phyloP scores from a whole-genome alignment of 2,113 vertebrate species.

The Megaptera novaeangliae region DNA sequence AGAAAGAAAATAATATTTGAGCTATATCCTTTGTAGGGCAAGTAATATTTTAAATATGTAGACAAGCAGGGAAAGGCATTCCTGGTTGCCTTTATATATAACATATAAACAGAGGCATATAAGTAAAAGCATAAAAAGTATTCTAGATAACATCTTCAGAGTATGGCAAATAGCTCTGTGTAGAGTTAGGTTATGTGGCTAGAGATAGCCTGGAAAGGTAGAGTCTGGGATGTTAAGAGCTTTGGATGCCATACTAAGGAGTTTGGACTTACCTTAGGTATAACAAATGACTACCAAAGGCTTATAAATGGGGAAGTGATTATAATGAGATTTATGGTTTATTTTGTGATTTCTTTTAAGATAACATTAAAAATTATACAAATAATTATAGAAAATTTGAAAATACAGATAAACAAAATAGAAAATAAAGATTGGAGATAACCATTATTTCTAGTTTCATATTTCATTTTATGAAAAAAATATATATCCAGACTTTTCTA shows the following conservation, averaged over 20 bases:
- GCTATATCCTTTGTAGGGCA: neutral
- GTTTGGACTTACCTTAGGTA: neutral
- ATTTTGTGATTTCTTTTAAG: slow-evolving; percentile 16
- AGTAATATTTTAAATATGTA: slow-evolving; percentile 36
- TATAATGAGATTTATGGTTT: slow-evolving; percentile 12
- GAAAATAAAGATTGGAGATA: slow-evolving; percentile 34
- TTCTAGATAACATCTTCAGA: neutral
- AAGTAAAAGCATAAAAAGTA: slow-evolving; percentile 15
- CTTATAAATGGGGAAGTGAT: slow-evolving; percentile 17
- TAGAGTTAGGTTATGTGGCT: neutral
- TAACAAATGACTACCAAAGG: neutral
- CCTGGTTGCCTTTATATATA: neutral
- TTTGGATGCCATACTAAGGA: neutral
- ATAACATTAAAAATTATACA: slow-evolving; percentile 17
- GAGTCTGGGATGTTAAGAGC: neutral
- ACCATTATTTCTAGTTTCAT: neutral
- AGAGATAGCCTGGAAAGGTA: neutral
- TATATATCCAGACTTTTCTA: neutral
- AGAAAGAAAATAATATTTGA: slow-evolving; percentile 15
- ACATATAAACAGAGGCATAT: neutral
- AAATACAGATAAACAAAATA: slow-evolving; percentile 24
- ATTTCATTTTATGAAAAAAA: neutral
- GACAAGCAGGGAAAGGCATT: slow-evolving; percentile 11
- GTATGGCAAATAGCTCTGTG: neutral
- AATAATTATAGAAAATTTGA: slow-evolving; percentile 31